Percentiles rank a stretch among this genome's conserved stretches.
These are phyloP conservation scores for Parazoanthus atlanticus DNA, from an alignment of 92 coral and sea anemone genomes.

Conservation along the genomic window DNA sequence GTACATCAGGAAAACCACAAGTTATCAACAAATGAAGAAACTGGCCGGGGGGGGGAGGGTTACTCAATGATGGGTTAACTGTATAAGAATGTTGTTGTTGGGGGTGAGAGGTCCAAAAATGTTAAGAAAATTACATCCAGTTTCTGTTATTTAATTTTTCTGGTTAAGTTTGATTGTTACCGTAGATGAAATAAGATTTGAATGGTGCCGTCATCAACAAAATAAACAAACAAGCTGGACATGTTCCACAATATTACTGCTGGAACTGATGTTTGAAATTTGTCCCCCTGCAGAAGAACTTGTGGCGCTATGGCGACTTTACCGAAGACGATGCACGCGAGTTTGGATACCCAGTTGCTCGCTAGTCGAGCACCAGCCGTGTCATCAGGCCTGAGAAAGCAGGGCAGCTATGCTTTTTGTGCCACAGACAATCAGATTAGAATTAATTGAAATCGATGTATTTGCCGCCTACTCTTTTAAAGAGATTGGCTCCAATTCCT, in stretches of 20 bases:
- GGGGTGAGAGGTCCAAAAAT: too few species aligned
- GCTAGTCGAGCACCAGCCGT: background rate
- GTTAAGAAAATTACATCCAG: background rate
- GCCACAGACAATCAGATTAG: conserved; percentile 11
- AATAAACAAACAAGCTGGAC: too few species aligned
- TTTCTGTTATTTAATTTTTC: background rate
- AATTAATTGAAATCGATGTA: conserved; percentile 20
- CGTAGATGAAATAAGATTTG: background rate
- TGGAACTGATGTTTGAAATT: background rate
- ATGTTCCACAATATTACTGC: background rate
- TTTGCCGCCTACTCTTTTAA: conserved; percentile 21
- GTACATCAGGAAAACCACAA: too few species aligned
- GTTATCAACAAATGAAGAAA: too few species aligned
- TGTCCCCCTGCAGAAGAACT: conserved; percentile 70
- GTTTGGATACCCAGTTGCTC: conserved; percentile 82
- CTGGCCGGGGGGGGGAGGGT: too few species aligned
- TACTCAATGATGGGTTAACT: too few species aligned
- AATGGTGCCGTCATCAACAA: background rate
- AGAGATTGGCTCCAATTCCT: background rate
- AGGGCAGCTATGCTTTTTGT: background rate
- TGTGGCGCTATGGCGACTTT: conserved; percentile 99
- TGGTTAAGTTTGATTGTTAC: background rate
- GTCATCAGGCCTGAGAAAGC: background rate
- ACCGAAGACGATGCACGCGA: conserved; percentile 98
- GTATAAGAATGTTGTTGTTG: too few species aligned